phyloP scores from a whole-genome alignment of 2,797 vertebrate genomes.

The Hirundo rustica region DNA sequence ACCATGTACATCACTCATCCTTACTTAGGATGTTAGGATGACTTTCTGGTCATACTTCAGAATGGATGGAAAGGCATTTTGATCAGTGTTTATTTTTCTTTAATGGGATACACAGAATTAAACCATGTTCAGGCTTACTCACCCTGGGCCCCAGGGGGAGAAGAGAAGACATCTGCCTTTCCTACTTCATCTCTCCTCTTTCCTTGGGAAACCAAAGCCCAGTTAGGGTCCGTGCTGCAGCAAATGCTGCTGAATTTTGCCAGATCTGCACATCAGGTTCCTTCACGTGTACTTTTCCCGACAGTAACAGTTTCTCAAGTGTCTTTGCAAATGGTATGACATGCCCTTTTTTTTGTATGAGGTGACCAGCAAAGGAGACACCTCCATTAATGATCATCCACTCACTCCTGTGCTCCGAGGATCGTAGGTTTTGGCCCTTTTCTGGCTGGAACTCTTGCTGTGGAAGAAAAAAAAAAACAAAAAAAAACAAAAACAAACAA shows the following conservation, averaged over 20 bases:
- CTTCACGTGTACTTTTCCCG: neutral
- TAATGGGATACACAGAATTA: neutral
- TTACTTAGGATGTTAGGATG: neutral
- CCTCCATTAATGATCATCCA: neutral
- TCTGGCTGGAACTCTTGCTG: neutral
- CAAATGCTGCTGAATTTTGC: neutral
- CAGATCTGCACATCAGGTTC: neutral
- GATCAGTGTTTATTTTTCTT: neutral
- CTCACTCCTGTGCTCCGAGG: neutral
- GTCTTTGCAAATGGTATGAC: neutral
- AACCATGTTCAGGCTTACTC: neutral
- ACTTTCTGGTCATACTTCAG: neutral
- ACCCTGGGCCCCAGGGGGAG: neutral
- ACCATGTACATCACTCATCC: neutral
- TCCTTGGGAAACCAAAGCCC: neutral
- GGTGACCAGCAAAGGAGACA: neutral
- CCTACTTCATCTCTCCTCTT: neutral
- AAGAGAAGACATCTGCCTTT: rapidly evolving
- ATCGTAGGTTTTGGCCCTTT: neutral
- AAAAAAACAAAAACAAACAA: neutral
- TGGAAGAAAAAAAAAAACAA: neutral
- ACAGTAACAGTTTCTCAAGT: neutral
- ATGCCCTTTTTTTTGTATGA: neutral
- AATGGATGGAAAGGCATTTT: neutral
- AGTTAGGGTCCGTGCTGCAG: neutral